Percentiles rank a stretch among this genome's conserved stretches.
These are phyloP conservation scores for Sturnus vulgaris DNA, from an alignment of 2,113 vertebrate genomes.

Conservation along the genomic window DNA sequence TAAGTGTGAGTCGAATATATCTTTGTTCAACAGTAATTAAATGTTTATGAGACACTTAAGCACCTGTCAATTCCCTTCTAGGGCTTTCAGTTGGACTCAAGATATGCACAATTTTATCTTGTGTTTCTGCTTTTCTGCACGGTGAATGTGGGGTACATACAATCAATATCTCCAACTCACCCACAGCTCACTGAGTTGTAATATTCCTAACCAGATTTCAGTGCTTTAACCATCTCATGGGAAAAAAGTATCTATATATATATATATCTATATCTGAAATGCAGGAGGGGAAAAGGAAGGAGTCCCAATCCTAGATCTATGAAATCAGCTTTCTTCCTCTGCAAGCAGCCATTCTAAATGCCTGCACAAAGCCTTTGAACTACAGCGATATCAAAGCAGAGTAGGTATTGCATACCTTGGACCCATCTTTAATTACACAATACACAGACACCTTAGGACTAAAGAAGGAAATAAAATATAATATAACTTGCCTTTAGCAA, in stretches of 20 bases:
- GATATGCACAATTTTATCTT: background rate
- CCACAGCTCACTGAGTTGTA: background rate
- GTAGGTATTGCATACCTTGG: background rate
- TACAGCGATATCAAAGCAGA: background rate
- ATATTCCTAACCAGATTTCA: background rate
- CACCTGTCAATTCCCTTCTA: background rate
- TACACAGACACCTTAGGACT: background rate
- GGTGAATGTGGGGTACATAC: background rate
- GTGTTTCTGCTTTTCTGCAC: background rate
- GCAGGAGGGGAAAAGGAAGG: background rate
- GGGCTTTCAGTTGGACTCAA: background rate
- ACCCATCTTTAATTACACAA: background rate
- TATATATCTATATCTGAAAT: background rate
- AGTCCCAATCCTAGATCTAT: background rate
- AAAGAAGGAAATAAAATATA: background rate
- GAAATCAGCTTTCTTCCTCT: background rate
- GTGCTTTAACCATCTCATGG: background rate
- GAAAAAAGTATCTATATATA: background rate
- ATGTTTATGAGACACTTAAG: background rate
- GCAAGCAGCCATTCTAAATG: background rate
- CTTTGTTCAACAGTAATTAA: background rate
- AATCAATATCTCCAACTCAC: background rate
- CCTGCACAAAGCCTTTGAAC: background rate
- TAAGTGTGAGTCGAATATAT: background rate
- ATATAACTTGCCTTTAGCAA: constrained; percentile 66